Evolutionary conservation across 2,888 invertebrate genomes (phyloP), one percentile per base, ranked within the genome.

Genomic region (Machimus rusticus): DNA sequence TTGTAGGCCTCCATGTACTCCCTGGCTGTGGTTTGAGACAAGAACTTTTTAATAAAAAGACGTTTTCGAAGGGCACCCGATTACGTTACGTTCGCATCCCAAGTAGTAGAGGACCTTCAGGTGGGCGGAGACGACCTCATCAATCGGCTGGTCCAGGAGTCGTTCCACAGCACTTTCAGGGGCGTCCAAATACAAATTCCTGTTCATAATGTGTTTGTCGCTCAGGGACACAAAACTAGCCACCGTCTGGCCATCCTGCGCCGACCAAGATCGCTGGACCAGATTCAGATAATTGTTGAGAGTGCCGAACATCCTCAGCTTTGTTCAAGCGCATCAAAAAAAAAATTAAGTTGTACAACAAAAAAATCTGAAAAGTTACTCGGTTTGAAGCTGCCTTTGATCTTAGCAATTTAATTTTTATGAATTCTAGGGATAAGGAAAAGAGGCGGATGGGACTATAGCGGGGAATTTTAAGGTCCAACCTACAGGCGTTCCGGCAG

Each of bases 71-170:
- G 43, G 51, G 46, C 57, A 74, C 74, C 31, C 31, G 81, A 90
- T 90, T 76, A 37, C 34, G 19, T 90, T 92, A 95, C 95, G 91
- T 89, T 92, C 91, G 87, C 91, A 90, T 23, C 91, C 91, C 78
- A 93, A 89, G 79, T 91, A 91, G 91, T 94, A 94, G 0, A 95
- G 92, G 89, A 96, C 95, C 90, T 94, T 95, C n/a, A 98, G 92
- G 92, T 98, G 98, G 5, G 94, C 94, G 78, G 95, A 93, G 6
- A 96, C 94, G 55, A 97, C 93, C 91, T 97, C 97, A 91, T 97
- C 96, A 87, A 97, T 93, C 0, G 97, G 97, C 9, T 95, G 93
- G 79, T 95, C 94, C 88, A 97, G 93, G 90, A 95, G 94, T 84
- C 95, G 94, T 90, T 95, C 95, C 1, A 97, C 96, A 34, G 95